These are phyloP conservation scores for Hephaestus fuliginosus DNA, from an alignment of 2,797 vertebrate species.

Conservation along the genomic window DNA sequence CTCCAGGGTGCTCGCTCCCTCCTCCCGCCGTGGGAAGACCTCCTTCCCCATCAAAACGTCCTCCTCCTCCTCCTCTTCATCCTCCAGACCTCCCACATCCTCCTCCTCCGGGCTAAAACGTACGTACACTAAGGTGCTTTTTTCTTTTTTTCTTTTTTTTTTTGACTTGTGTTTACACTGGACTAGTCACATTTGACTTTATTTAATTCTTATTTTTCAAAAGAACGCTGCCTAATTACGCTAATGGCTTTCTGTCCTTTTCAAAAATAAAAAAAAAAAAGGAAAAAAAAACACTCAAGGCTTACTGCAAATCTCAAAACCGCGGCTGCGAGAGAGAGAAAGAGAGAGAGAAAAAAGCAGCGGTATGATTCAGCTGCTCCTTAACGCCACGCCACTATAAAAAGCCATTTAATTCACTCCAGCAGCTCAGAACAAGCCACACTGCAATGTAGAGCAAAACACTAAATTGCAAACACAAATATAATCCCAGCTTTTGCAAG, in stretches of 20 bases:
- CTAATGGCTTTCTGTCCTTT: conserved; percentile 56
- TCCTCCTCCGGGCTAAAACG: conserved; percentile 92
- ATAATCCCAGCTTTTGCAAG: conserved; percentile 43
- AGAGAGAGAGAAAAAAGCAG: neutral
- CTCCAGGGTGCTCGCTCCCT: conserved; percentile 91
- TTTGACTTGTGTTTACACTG: conserved; percentile 19
- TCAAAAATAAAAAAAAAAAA: conserved; percentile 1
- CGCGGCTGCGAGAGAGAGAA: neutral
- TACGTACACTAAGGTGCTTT: conserved; percentile 80
- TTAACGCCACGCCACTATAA: conserved; percentile 31
- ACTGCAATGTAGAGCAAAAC: conserved; percentile 55
- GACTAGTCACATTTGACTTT: neutral
- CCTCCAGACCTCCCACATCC: conserved; percentile 91
- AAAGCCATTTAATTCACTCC: conserved; percentile 64
- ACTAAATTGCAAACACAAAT: conserved; percentile 52
- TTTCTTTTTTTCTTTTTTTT: neutral
- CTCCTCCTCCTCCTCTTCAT: conserved; percentile 86
- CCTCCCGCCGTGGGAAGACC: conserved; percentile 94
- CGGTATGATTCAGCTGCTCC: conserved; percentile 48
- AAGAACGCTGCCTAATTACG: conserved; percentile 43
- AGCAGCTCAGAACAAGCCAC: conserved; percentile 49
- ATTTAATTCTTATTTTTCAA: neutral
- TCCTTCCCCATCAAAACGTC: conserved; percentile 94
- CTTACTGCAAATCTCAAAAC: conserved; percentile 56
- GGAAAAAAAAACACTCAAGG: neutral